A percentile compares a stretch with the other conserved stretches of the same genome.
Evolutionary conservation across 2,113 vertebrate genomes (phyloP).

Genomic region (Strix uralensis): DNA sequence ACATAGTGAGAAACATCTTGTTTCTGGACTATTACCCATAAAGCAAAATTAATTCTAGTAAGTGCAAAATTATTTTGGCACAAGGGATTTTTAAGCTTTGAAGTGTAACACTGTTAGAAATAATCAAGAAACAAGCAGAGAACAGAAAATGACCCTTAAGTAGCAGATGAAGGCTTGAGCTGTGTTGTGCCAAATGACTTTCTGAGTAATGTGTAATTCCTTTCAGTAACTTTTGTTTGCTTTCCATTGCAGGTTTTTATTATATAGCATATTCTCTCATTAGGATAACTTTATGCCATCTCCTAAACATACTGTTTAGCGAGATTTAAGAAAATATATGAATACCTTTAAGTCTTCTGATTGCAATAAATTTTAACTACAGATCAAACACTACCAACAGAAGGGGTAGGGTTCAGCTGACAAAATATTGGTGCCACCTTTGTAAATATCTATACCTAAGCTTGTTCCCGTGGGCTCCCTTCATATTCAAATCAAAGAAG

Average conservation of each 20-base stretch:
- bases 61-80: slow-evolving; percentile 1
- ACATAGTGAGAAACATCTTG: neutral
- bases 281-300: neutral
- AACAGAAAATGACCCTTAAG: neutral
- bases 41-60: slow-evolving; percentile 1
- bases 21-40: neutral
- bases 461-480: neutral
- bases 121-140: neutral
- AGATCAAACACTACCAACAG: neutral
- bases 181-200: neutral
- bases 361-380: neutral
- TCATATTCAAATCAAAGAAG: neutral
- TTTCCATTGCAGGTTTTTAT: neutral
- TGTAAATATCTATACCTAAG: neutral
- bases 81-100: slow-evolving; percentile 11
- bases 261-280: fast-evolving
- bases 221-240: neutral
- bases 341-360: neutral
- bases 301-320: neutral
- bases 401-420: neutral
- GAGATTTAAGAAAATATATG: neutral
- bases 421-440: neutral
- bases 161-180: neutral
- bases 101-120: neutral
- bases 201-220: neutral